These are phyloP conservation scores for Fistularia commersonii DNA, from an alignment of 2,797 vertebrate genomes.

Conservation along the genomic window DNA sequence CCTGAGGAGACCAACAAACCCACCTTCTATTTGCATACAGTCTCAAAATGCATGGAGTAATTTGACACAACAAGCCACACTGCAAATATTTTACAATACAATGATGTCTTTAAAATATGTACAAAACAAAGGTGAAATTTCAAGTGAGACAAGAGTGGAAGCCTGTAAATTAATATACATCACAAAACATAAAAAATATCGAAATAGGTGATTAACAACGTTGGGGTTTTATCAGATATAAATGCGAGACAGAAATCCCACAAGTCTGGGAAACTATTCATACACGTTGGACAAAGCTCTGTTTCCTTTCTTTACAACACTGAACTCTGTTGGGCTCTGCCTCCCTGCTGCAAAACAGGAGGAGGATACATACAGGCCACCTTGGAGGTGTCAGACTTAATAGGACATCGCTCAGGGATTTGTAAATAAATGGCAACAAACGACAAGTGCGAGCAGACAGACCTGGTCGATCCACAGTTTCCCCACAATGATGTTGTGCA, in stretches of 20 bases:
- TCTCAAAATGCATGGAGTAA: no score
- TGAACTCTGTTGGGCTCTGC: slow-evolving; percentile 15
- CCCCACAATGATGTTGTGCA: slow-evolving; percentile 99
- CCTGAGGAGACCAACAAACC: no score
- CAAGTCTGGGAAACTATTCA: no score
- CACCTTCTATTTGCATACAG: no score
- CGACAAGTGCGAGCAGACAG: slow-evolving; percentile 25
- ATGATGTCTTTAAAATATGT: no score
- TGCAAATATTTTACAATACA: no score
- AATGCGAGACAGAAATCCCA: slow-evolving; percentile 47
- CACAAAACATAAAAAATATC: no score
- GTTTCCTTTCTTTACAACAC: slow-evolving; percentile 19
- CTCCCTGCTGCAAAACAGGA: neutral
- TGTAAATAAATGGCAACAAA: slow-evolving; percentile 8
- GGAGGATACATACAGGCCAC: neutral
- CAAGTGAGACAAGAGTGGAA: no score
- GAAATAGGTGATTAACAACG: no score
- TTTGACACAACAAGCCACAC: no score
- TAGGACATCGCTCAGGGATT: neutral
- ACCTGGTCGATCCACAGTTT: slow-evolving; percentile 99
- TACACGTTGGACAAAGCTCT: slow-evolving; percentile 33
- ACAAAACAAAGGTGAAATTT: no score
- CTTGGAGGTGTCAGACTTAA: slow-evolving; percentile 6
- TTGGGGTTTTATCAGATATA: slow-evolving; percentile 50
- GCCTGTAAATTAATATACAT: no score